Evolutionary conservation across 1,140 invertebrate genomes (phyloP).

Genomic region (Phocides pigmalion): DNA sequence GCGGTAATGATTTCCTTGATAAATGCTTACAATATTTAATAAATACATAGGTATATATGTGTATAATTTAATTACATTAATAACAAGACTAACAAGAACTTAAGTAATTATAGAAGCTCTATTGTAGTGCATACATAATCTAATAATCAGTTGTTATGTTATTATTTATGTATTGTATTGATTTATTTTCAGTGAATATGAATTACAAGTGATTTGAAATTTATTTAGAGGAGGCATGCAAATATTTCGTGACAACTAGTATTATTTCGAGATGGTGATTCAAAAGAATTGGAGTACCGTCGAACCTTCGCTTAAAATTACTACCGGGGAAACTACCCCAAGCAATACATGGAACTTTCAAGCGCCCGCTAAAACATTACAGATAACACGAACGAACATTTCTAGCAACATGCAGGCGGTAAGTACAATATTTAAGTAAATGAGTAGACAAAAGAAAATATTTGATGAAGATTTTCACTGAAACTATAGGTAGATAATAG

Average conservation of each 20-base stretch:
- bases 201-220: background rate
- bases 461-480: too few relatives aligned
- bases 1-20: too few relatives aligned
- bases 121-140: too few relatives aligned
- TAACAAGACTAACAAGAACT: too few relatives aligned
- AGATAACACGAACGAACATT: conserved; percentile 47
- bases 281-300: conserved; percentile 70
- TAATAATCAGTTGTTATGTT: too few relatives aligned
- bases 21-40: too few relatives aligned
- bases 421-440: conserved; percentile 34
- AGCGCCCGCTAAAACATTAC: conserved; percentile 56
- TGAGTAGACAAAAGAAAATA: background rate
- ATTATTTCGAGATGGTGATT: conserved; percentile 70
- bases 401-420: conserved; percentile 65
- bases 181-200: conserved; percentile 1
- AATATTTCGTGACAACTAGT: conserved; percentile 1
- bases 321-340: conserved; percentile 46
- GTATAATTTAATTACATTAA: too few relatives aligned
- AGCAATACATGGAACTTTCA: conserved; percentile 66
- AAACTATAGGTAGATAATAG: too few relatives aligned
- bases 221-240: background rate
- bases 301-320: conserved; percentile 52
- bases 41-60: too few relatives aligned
- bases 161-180: background rate
- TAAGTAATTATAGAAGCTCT: too few relatives aligned